These are phyloP conservation scores for Tetramorium parvispinum DNA, from an alignment of 1,140 invertebrate species.

Conservation along the genomic window DNA sequence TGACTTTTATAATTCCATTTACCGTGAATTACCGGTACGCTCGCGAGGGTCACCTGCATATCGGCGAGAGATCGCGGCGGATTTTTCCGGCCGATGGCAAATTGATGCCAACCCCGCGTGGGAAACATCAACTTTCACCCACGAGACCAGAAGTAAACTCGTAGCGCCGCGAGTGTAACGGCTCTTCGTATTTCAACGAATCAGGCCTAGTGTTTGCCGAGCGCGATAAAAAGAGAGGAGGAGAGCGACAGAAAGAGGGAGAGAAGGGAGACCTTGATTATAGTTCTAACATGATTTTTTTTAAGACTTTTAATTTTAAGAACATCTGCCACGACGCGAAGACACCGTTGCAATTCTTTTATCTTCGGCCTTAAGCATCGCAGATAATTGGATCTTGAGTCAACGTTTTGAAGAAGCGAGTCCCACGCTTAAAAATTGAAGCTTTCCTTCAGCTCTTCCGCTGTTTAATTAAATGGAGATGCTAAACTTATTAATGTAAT, in stretches of 20 bases:
- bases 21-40: slow-evolving; percentile 46
- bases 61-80: slow-evolving; percentile 50
- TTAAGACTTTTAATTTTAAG: slow-evolving; percentile 21
- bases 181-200: slow-evolving; percentile 67
- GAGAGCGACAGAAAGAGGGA: background rate
- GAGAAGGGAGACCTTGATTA: background rate
- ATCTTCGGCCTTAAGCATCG: background rate
- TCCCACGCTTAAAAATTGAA: background rate
- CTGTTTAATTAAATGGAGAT: background rate
- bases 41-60: slow-evolving; percentile 46
- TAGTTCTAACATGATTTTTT: background rate
- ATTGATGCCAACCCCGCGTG: slow-evolving; percentile 65
- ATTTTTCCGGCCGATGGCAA: slow-evolving; percentile 57
- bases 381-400: background rate
- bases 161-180: slow-evolving; percentile 64
- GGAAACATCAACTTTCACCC: slow-evolving; percentile 73
- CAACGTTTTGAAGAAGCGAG: background rate
- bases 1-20: slow-evolving; percentile 39
- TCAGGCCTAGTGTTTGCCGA: slow-evolving; percentile 43
- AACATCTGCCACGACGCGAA: background rate
- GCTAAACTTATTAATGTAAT: background rate
- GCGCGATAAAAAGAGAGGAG: slow-evolving; percentile 30
- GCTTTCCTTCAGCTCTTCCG: background rate
- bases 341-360: background rate
- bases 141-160: slow-evolving; percentile 69